These are phyloP conservation scores for Matsumyia berberina DNA, from an alignment of 2,888 invertebrate species.

Conservation along the genomic window DNA sequence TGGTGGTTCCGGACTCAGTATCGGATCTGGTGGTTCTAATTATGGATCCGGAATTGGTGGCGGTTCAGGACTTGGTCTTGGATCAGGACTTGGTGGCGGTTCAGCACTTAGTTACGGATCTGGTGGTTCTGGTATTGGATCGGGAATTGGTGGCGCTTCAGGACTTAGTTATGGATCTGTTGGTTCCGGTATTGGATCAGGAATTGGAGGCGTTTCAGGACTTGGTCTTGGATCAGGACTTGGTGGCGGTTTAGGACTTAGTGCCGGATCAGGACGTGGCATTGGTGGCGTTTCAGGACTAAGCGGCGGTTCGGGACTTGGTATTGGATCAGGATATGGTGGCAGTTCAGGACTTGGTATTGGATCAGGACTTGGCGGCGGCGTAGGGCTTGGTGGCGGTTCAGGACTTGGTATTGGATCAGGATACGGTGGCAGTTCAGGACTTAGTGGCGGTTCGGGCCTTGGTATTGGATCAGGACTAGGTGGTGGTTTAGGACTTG, in stretches of 20 bases:
- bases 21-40: background rate
- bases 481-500: constrained; percentile 3
- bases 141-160: background rate
- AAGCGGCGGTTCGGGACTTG: constrained; percentile 32
- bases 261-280: constrained; percentile 30
- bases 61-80: constrained; percentile 1
- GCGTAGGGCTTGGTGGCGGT: constrained; percentile 38
- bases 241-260: constrained; percentile 10
- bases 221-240: background rate
- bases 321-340: constrained; percentile 13
- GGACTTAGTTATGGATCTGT: background rate
- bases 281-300: background rate
- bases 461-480: constrained; percentile 36
- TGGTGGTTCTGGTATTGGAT: background rate
- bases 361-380: constrained; percentile 1
- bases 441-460: constrained; percentile 22
- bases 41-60: too few species aligned
- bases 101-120: background rate
- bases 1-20: background rate
- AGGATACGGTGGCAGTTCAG: constrained; percentile 45
- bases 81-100: constrained; percentile 8
- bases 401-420: background rate
- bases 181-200: constrained; percentile 25
- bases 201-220: constrained; percentile 50
- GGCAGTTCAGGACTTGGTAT: constrained; percentile 39